These are phyloP conservation scores for Lasioglossum villosulum DNA, from an alignment of 2,888 invertebrate species.

Conservation along the genomic window DNA sequence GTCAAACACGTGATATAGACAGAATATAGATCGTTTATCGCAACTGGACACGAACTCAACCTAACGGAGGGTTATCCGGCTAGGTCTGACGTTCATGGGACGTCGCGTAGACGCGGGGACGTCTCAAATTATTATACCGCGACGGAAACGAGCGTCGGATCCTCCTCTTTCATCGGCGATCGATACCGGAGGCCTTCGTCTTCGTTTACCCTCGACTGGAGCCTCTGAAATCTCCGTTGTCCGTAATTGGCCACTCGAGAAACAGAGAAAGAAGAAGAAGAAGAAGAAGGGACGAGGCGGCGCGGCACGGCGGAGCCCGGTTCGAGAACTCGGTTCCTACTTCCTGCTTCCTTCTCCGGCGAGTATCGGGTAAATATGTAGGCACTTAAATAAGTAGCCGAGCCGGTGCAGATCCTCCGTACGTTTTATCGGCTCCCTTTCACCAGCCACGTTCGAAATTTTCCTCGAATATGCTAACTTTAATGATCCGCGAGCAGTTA, in stretches of 20 bases:
- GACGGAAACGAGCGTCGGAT: background rate
- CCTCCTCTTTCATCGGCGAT: conserved; percentile 26
- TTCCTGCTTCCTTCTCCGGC: conserved; percentile 8
- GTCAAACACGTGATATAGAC: background rate
- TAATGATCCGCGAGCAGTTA: conserved; percentile 51
- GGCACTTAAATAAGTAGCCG: conserved; percentile 19
- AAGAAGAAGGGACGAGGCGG: conserved; percentile 16
- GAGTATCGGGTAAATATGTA: conserved; percentile 57
- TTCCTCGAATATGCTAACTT: conserved; percentile 23
- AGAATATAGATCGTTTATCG: background rate
- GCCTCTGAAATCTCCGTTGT: conserved; percentile 48
- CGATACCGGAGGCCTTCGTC: conserved; percentile 34
- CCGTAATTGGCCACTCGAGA: conserved; percentile 70
- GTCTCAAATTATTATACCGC: conserved; percentile 9
- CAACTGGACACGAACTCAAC: background rate
- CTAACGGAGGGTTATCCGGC: background rate
- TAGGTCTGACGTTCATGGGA: background rate
- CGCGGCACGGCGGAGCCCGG: conserved; percentile 31
- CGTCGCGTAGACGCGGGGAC: background rate
- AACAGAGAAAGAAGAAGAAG: conserved; percentile 33
- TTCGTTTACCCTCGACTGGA: conserved; percentile 39
- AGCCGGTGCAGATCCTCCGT: background rate
- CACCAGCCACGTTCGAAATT: conserved; percentile 15
- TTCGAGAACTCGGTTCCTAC: background rate
- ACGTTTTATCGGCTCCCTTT: background rate